Conservation (phyloP, 2,888 invertebrate genomes). For the Calliphora vomitoria region DNA sequence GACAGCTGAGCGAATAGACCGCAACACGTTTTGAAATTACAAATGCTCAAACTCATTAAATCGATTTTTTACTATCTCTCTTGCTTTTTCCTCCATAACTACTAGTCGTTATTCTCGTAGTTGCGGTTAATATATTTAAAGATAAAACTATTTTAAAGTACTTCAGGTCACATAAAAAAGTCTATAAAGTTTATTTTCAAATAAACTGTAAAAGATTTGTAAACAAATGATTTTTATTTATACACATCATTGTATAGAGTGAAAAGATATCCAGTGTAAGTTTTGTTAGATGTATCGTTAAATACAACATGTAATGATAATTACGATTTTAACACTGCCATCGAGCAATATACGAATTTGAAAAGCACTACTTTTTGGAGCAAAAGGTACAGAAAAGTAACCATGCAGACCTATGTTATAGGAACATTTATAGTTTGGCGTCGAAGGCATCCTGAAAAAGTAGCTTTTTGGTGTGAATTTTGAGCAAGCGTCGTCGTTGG, state of each 20-base stretch:
- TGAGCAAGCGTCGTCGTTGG: too few species aligned
- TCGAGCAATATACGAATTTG: neutral
- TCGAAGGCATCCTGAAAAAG: too few species aligned
- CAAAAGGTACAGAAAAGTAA: too few species aligned
- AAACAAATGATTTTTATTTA: slow-evolving; percentile 15
- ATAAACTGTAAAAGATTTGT: slow-evolving; percentile 25
- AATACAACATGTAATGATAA: neutral
- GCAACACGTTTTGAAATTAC: slow-evolving; percentile 17
- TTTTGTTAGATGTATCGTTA: too few species aligned
- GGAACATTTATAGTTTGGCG: too few species aligned
- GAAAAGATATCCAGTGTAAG: slow-evolving; percentile 3
- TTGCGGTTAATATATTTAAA: slow-evolving; percentile 42
- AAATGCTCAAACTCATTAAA: slow-evolving; percentile 30
- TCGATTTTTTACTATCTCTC: slow-evolving; percentile 1
- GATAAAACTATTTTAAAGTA: neutral
- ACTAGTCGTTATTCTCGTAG: neutral
- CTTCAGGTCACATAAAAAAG: slow-evolving; percentile 1
- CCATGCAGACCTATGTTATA: too few species aligned
- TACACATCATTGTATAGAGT: neutral
- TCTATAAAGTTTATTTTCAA: neutral
- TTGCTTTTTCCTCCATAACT: neutral
- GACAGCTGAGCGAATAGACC: slow-evolving; percentile 11
- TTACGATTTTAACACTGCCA: neutral
- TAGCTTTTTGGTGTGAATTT: too few species aligned
- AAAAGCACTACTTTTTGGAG: neutral